Conservation (phyloP, 2,113 vertebrate genomes). For the Myrmecobius fasciatus region DNA sequence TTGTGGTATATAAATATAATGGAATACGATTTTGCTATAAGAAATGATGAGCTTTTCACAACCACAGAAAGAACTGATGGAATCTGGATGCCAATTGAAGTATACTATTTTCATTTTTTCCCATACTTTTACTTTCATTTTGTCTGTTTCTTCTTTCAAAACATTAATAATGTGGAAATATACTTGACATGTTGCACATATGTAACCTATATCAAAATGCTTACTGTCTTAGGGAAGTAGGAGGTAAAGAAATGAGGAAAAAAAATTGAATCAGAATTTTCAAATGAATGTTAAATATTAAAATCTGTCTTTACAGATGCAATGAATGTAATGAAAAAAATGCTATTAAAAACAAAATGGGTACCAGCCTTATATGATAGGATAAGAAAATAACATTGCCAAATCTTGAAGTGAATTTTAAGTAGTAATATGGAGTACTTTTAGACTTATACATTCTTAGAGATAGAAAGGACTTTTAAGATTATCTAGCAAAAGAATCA, state of each 20-base stretch:
- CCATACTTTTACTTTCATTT: not conserved
- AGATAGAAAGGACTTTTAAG: not conserved
- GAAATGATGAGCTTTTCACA: not conserved
- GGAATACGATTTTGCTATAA: too few species aligned
- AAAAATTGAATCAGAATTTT: not conserved
- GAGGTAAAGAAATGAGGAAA: not conserved
- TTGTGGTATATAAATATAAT: too few species aligned
- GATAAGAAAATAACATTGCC: constrained; percentile 26
- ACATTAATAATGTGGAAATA: not conserved
- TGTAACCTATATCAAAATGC: not conserved
- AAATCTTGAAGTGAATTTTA: constrained; percentile 50
- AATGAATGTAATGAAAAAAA: constrained; percentile 22
- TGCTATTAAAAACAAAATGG: not conserved
- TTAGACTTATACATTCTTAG: constrained; percentile 37
- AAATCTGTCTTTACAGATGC: not conserved
- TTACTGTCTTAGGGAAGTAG: not conserved
- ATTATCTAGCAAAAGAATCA: not conserved
- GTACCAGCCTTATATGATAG: not conserved
- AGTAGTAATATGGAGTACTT: constrained; percentile 26
- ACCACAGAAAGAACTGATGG: not conserved
- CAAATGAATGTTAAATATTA: not conserved
- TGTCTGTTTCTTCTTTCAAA: not conserved
- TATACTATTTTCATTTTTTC: not conserved
- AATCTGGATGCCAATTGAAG: not conserved
- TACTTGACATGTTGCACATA: not conserved